A percentile compares a stretch with the other conserved stretches of the same genome.
Evolutionary conservation across 2,113 vertebrate species (phyloP).

Genomic region (Proteles cristata): DNA sequence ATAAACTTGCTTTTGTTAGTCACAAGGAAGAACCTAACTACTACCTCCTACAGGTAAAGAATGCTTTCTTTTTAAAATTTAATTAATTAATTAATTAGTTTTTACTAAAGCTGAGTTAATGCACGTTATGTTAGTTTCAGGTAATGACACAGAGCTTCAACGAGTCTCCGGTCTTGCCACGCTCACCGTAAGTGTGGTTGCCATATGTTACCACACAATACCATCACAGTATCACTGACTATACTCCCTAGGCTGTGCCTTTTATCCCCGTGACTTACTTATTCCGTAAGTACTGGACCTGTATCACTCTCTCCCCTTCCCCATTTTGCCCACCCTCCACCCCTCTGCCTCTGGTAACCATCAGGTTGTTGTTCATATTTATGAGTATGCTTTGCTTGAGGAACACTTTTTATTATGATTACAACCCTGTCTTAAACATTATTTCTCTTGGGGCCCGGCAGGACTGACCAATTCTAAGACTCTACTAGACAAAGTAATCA

Average conservation of each 20-base stretch:
- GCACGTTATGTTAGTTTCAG: neutral
- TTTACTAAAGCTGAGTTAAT: neutral
- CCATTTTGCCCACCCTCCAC: neutral
- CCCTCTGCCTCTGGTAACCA: neutral
- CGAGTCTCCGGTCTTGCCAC: neutral
- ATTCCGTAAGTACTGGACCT: neutral
- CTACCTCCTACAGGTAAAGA: neutral
- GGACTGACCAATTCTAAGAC: neutral
- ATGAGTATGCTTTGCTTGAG: neutral
- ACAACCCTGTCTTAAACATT: neutral
- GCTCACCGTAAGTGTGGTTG: neutral
- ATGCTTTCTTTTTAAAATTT: neutral
- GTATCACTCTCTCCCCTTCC: neutral
- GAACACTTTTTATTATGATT: neutral
- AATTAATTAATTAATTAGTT: neutral
- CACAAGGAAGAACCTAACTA: neutral
- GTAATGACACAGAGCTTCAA: neutral
- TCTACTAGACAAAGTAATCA: neutral
- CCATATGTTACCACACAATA: neutral
- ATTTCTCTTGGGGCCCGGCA: constrained; percentile 22
- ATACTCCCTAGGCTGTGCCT: neutral
- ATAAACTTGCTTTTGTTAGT: constrained; percentile 6
- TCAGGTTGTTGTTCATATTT: neutral
- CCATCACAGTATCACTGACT: neutral
- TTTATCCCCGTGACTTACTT: neutral